Base-by-base conservation (phyloP, 2,797 vertebrate genomes). In the Ciconia nigra region DNA sequence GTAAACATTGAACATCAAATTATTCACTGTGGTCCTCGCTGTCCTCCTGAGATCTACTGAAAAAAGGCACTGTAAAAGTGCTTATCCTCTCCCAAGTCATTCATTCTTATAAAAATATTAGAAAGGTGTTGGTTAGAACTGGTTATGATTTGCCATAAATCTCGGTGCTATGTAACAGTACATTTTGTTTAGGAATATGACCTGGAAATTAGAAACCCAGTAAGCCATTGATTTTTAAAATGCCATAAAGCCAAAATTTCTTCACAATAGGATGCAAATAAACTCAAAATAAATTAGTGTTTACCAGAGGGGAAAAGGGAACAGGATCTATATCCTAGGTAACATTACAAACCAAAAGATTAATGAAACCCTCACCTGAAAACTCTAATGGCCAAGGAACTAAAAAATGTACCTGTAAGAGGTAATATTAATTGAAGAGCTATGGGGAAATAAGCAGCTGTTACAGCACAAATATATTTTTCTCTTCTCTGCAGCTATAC, bases 271-370 rank as follows among this genome's bases (percentile, higher is more conserved):
- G 73, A 89, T 84, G 83, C 88, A 97, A 95, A 95, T 93, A 74
- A 92, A 89, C 42, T 93, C 87, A 49, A 82, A 91, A 85, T 52
- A 83, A 94, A 95, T 94, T 90, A 89, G 70, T 67, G 90, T 59
- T 94, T 93, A 87, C 86, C 81, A 51, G 91, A 96, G 93, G 83
- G 88, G 70, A 87, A 97, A 97, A 74, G 62, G 37, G 78, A 91
- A 69, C 76, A 88, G 58, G 62, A 73, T 93, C 91, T 67, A 89
- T 80, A 84, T 67, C 59, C 52, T 15, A n/a, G 44, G 44, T 57
- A 89, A 25, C 52, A 37, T 31, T 66, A 70, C 42, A 37, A 71
- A 95, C 35, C 26, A 66, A 79, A 90, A 95, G 86, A 96, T 89
- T 84, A 94, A 94, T 92, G 77, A 89, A 96, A 80, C 37, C 19